These are phyloP conservation scores for Cheumatopsyche charites DNA, from an alignment of 1,140 invertebrate genomes.

Conservation along the genomic window DNA sequence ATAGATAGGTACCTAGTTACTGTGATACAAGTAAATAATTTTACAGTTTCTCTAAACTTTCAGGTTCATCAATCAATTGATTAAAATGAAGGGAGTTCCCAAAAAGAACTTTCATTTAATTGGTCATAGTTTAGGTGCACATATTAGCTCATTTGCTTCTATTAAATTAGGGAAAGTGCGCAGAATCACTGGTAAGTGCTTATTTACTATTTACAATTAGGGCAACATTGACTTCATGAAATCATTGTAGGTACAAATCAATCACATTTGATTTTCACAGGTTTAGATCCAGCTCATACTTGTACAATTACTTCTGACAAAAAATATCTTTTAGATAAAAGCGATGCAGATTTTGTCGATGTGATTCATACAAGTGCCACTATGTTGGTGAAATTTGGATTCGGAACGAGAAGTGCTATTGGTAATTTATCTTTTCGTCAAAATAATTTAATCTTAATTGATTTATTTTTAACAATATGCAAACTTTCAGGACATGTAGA, in stretches of 20 bases:
- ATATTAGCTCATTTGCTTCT: conserved; percentile 64
- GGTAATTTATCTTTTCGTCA: conserved; percentile 52
- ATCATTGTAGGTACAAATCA: conserved; percentile 46
- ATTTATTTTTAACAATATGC: too few species aligned
- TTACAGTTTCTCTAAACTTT: conserved; percentile 10
- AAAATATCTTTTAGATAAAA: conserved; percentile 59
- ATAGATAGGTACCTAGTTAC: background rate
- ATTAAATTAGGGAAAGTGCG: conserved; percentile 56
- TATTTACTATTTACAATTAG: background rate
- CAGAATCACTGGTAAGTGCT: conserved; percentile 54
- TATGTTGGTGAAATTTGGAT: conserved; percentile 57
- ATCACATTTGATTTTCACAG: conserved; percentile 53
- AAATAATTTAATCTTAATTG: background rate
- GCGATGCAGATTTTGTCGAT: conserved; percentile 69
- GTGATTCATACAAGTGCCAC: conserved; percentile 68
- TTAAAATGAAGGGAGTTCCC: conserved; percentile 51
- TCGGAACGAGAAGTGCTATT: conserved; percentile 61
- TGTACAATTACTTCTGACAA: conserved; percentile 61
- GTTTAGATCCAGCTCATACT: conserved; percentile 69
- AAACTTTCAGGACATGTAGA: conserved; percentile 63
- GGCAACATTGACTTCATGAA: background rate
- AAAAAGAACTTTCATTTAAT: conserved; percentile 62
- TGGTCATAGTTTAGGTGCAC: conserved; percentile 68
- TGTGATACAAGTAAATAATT: conserved; percentile 4
- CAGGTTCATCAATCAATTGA: conserved; percentile 55